Evolutionary conservation across 2,113 vertebrate species (phyloP), one percentile per base, ranked within the genome.

Genomic region (Emydura subglobosa): DNA sequence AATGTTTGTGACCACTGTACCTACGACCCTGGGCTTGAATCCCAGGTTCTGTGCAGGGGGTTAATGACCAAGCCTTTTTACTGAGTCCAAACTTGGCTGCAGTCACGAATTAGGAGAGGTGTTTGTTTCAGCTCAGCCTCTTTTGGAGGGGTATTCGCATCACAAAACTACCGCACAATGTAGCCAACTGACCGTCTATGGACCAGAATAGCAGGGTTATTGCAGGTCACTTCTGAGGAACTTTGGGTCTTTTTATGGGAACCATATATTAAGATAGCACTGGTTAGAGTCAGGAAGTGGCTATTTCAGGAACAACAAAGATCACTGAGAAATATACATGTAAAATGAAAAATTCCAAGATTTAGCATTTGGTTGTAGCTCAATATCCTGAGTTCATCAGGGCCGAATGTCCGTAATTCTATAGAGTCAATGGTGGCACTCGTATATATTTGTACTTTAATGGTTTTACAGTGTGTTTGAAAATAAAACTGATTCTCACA

Each of bases 51-150:
- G 87, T 59, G 39, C 89, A 79, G 34, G 86, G 86, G 59, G 68
- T 87, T 92, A 93, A 86, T 85, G 80, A 57, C 92, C 90, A 2
- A 54, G 88, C 50, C 93, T 42, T 53, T 59, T 78, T 83, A 29
- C 82, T 95, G 44, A 24, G 83, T 96, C 93, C 53, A 93, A 5
- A 88, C 86, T 93, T 96, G 96, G 94, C 94, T 91, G n/a, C 53
- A 79, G 80, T 94, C 80, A 68, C 91, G 89, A 92, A 95, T 94
- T 82, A 96, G 97, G 92, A 95, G 90, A 93, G 49, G 83, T 96
- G 93, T 96, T 97, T 95, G 85, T 95, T 96, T 96, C 96, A 95
- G 80, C 34, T 91, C 50, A 93, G 87, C 65, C 74, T 95, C 93
- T 96, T 2, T 1, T 61, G 80, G 87, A 89, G 42, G 42, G 92